Evolutionary conservation across 1,140 invertebrate genomes (phyloP).

Genomic region (Bombus polaris): DNA sequence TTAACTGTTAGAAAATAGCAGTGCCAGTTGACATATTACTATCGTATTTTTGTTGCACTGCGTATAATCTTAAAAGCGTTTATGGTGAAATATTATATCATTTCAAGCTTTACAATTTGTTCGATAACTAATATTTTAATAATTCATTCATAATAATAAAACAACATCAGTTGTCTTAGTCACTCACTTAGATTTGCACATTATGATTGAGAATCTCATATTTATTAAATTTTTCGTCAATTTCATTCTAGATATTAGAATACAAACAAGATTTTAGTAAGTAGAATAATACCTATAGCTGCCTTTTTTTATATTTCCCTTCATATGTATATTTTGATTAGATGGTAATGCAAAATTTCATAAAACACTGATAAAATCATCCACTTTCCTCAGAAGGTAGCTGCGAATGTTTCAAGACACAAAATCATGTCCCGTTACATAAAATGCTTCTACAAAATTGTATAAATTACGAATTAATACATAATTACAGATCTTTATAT

Average conservation of each 20-base stretch:
- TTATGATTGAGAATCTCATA: not conserved
- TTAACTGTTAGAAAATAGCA: slow-evolving; percentile 1
- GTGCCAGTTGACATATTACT: slow-evolving; percentile 10
- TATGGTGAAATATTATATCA: slow-evolving; percentile 12
- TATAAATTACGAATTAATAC: slow-evolving; percentile 68
- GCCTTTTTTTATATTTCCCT: not conserved
- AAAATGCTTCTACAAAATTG: slow-evolving; percentile 69
- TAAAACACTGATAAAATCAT: slow-evolving; percentile 40
- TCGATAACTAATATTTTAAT: slow-evolving; percentile 8
- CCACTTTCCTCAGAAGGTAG: slow-evolving; percentile 35
- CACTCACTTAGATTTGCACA: not conserved
- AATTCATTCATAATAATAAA: not conserved
- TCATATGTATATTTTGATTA: not conserved
- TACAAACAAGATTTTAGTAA: slow-evolving; percentile 1
- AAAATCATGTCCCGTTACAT: slow-evolving; percentile 60
- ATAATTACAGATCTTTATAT: slow-evolving; percentile 75
- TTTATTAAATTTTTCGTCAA: slow-evolving; percentile 4
- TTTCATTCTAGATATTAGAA: not conserved
- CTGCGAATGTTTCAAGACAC: slow-evolving; percentile 60
- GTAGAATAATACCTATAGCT: slow-evolving; percentile 13
- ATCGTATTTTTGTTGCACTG: slow-evolving; percentile 3
- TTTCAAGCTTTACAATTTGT: slow-evolving; percentile 14
- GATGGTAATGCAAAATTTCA: not conserved
- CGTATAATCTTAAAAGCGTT: slow-evolving; percentile 11
- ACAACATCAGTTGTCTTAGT: not conserved